A percentile compares a stretch with the other conserved stretches of the same genome.
These are phyloP conservation scores for Octodonta nipae DNA, from an alignment of 2,888 invertebrate genomes.

Conservation along the genomic window DNA sequence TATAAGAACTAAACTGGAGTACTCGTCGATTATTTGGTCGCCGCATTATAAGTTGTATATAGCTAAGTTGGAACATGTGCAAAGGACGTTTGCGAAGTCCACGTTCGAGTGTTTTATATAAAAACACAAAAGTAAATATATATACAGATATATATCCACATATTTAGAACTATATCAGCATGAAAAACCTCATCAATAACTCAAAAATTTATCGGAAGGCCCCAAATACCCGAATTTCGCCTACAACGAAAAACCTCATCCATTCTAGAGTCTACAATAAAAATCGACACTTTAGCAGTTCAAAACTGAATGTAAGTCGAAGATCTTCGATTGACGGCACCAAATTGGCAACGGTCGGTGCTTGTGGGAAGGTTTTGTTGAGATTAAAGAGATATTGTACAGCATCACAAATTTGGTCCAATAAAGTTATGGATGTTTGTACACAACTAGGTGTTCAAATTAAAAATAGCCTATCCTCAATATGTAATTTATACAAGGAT, in stretches of 20 bases:
- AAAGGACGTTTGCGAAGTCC: too few species aligned
- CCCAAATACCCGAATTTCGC: too few species aligned
- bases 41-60: too few species aligned
- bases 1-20: too few species aligned
- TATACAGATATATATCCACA: too few species aligned
- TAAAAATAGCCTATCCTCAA: conserved; percentile 18
- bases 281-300: conserved; percentile 9
- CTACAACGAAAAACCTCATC: conserved; percentile 8
- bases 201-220: too few species aligned
- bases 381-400: conserved; percentile 20
- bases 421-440: conserved; percentile 21
- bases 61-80: too few species aligned
- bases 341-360: conserved; percentile 7
- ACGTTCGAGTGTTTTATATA: too few species aligned
- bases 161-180: too few species aligned
- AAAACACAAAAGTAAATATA: too few species aligned
- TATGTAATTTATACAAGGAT: conserved; percentile 14
- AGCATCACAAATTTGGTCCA: conserved; percentile 20
- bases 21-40: too few species aligned
- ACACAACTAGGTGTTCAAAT: conserved; percentile 22
- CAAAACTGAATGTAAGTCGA: conserved; percentile 9
- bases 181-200: conserved; percentile 9
- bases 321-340: conserved; percentile 9
- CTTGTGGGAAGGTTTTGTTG: conserved; percentile 17
- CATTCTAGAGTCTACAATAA: conserved; percentile 9